A percentile compares a stretch with the other conserved stretches of the same genome.
These are phyloP conservation scores for Tetramorium parvispinum DNA, from an alignment of 1,140 invertebrate species.

Conservation along the genomic window DNA sequence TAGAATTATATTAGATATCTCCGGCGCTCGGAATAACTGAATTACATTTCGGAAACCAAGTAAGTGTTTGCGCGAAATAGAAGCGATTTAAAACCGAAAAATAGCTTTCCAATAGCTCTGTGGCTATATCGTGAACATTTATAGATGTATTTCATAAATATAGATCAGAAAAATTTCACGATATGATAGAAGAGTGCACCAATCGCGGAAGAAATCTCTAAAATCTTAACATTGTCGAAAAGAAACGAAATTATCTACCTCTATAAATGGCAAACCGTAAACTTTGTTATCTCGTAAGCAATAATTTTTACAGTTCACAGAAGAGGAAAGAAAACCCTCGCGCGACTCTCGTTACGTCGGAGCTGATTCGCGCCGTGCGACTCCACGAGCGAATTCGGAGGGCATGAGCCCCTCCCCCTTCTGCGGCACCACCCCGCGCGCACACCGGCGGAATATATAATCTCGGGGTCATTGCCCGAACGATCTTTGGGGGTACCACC, in stretches of 20 bases:
- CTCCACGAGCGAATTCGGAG: slow-evolving; percentile 52
- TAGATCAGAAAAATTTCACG: background rate
- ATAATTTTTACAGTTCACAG: background rate
- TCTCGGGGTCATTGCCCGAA: slow-evolving; percentile 82
- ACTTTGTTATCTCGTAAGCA: background rate
- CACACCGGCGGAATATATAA: slow-evolving; percentile 73
- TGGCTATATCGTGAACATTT: background rate
- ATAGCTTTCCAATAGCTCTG: background rate
- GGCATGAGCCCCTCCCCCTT: slow-evolving; percentile 30
- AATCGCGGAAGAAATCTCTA: background rate
- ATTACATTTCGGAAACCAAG: background rate
- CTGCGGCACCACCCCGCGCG: slow-evolving; percentile 32
- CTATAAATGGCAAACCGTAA: background rate
- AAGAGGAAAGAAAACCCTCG: background rate
- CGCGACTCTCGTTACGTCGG: background rate
- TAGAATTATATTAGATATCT: slow-evolving; percentile 7
- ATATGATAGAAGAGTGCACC: no score
- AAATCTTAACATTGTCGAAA: background rate
- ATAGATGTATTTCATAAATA: background rate
- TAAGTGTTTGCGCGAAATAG: background rate
- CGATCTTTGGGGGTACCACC: slow-evolving; percentile 81
- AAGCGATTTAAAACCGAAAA: background rate
- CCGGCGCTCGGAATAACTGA: background rate
- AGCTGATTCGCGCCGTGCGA: slow-evolving; percentile 39
- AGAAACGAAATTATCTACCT: background rate